Base-by-base conservation (phyloP, 2,888 invertebrate species). In the Tetragnatha montana region DNA sequence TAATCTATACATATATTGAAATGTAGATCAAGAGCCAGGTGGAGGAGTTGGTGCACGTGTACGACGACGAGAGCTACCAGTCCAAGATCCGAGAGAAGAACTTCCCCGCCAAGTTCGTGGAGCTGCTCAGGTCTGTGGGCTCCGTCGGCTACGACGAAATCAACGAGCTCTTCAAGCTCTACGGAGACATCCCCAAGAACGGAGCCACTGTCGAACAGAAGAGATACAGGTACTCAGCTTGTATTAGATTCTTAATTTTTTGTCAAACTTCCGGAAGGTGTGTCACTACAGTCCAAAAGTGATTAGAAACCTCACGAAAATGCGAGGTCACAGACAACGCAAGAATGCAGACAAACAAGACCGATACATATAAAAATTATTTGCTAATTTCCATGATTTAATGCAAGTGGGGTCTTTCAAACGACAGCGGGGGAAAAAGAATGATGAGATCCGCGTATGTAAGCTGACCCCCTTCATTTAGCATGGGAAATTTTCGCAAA, bases 81-180 rank as follows among this genome's bases (percentile, higher is more conserved):
- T 68, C 84, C 50, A 79, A 82, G 19, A 70, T 87, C 73, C 87
- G 80, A n/a, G 91, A 91, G 8, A 91, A 90, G 50, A 82, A 91
- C 12, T 87, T 88, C 68, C 84, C 91, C 4, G 89, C 88, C 12
- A 91, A 91, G 47, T 85, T 91, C 70, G 88, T 91, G 0, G 90
- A 92, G 68, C 88, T 92, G 17, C 91, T 92, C 60, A 91, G 92
- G 81, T 91, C 91, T 17, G 75, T 93, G 78, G 91, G 92, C 8
- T 91, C 91, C 35, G 75, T 93, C 49, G 84, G 85, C 78, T 91
- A 91, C 49, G 88, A 92, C 6, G 91, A 92, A 19, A 89, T 92
- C 6, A 74, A 92, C 22, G 87, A 92, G 21, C 12, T 93, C 19
- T 92, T 92, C 91, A 87, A 91, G 8, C 60, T 88, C 70, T 90